Percentiles rank a stretch among this genome's conserved stretches.
These are phyloP conservation scores for Gopherus evgoodei DNA, from an alignment of 2,113 vertebrate genomes.

Conservation along the genomic window DNA sequence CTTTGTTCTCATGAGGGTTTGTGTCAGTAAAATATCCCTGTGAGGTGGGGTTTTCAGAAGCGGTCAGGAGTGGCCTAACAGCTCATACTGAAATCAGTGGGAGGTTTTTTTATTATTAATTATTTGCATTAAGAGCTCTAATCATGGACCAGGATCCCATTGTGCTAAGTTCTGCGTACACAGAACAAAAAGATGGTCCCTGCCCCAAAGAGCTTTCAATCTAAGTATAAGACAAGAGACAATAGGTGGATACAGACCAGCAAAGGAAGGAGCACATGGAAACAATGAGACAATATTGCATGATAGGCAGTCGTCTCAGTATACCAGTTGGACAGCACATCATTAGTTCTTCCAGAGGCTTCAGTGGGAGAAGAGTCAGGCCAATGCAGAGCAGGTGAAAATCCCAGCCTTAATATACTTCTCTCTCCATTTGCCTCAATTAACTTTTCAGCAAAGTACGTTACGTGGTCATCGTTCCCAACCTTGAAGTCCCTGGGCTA, in stretches of 20 bases:
- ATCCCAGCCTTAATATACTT: not conserved
- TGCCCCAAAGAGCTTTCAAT: not conserved
- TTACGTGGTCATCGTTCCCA: not conserved
- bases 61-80: not conserved
- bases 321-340: not conserved
- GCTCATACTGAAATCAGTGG: not conserved
- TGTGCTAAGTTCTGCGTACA: not conserved
- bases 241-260: rapidly evolving
- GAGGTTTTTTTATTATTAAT: not conserved
- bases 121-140: not conserved
- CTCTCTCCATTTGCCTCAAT: not conserved
- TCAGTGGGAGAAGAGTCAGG: not conserved
- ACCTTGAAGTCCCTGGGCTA: not conserved
- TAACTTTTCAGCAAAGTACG: not conserved
- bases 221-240: not conserved
- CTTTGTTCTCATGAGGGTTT: not conserved
- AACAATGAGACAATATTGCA: not conserved
- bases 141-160: not conserved
- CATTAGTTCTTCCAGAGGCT: no score
- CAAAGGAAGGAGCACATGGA: not conserved
- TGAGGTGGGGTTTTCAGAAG: not conserved
- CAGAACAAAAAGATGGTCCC: not conserved
- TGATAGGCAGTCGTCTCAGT: not conserved
- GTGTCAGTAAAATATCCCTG: not conserved
- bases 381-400: not conserved